A percentile compares a stretch with the other conserved stretches of the same genome.
Conservation (phyloP, 2,888 invertebrate genomes). For the Xestia ashworthii region DNA sequence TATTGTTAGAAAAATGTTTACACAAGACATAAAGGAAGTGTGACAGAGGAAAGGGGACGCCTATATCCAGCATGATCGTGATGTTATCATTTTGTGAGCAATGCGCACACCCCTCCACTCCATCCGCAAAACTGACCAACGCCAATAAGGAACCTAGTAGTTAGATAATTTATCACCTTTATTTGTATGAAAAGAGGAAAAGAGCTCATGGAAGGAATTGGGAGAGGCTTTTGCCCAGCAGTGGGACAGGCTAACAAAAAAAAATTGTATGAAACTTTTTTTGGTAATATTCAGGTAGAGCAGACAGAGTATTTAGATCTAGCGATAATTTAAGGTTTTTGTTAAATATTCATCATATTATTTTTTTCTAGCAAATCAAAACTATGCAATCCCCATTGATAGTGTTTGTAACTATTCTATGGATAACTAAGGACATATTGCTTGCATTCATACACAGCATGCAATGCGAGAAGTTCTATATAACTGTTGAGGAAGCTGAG, state of each 20-base stretch:
- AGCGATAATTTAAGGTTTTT: too few species aligned
- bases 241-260: too few species aligned
- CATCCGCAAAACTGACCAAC: not conserved
- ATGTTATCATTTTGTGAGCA: not conserved
- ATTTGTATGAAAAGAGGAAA: too few species aligned
- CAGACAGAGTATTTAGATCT: too few species aligned
- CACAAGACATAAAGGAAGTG: not conserved
- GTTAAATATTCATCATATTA: not conserved
- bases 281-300: too few species aligned
- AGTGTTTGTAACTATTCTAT: not conserved
- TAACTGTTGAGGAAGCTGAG: slow-evolving; percentile 5
- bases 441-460: slow-evolving; percentile 9
- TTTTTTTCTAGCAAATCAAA: not conserved
- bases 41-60: not conserved
- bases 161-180: too few species aligned
- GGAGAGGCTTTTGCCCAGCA: too few species aligned
- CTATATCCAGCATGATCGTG: not conserved
- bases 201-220: too few species aligned
- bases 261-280: too few species aligned
- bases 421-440: slow-evolving; percentile 19
- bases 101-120: not conserved
- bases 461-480: slow-evolving; percentile 37
- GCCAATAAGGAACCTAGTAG: too few species aligned
- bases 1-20: not conserved
- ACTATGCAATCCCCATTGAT: not conserved